Evolutionary conservation across 2,888 invertebrate species (phyloP), one percentile per base, ranked within the genome.

Genomic region (Poecilus cupreus): DNA sequence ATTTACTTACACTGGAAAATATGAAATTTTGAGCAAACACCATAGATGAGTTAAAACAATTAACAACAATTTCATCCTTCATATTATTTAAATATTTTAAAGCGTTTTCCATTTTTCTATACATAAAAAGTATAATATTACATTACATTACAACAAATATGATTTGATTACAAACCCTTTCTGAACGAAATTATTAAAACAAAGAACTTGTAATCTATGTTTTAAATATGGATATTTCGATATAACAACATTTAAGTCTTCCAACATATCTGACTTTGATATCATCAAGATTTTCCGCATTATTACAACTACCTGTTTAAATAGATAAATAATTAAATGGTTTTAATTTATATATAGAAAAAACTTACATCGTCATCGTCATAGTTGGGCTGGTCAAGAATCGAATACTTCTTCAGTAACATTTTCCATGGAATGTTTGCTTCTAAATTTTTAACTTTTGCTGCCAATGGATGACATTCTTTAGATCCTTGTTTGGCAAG

Each of bases 331-430:
- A 77, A 37, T 26, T 20, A 32, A 24, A 54, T 16, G n/a, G n/a
- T n/a, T n/a, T n/a, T n/a, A n/a, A n/a, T n/a, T n/a, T n/a, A n/a
- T n/a, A n/a, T n/a, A n/a, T 57, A 24, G 1, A 54, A 54, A 2
- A 16, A 60, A 85, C 86, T 85, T 81, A 89, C 89, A 84, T 88
- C 85, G 24, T 83, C 82, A 16, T 85, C 79, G 49, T 85, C 86
- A 32, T 86, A 83, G 18, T 87, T 87, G 16, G 87, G 85, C 32
- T 89, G 86, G 51, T 87, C 87, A 82, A 89, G 89, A 22, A 88
- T 88, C 80, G 89, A 89, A 68, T 80, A 80, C 83, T 90, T 90
- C 68, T 89, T 90, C 49, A 90, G 85, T 54, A 91, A 87, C 16
- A 89, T 84, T 84, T 89, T 89, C 60, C 88, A 87, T 0, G 89